Evolutionary conservation across 2,888 invertebrate species (phyloP), one percentile per base, ranked within the genome.

Genomic region (Melitaea athalia): DNA sequence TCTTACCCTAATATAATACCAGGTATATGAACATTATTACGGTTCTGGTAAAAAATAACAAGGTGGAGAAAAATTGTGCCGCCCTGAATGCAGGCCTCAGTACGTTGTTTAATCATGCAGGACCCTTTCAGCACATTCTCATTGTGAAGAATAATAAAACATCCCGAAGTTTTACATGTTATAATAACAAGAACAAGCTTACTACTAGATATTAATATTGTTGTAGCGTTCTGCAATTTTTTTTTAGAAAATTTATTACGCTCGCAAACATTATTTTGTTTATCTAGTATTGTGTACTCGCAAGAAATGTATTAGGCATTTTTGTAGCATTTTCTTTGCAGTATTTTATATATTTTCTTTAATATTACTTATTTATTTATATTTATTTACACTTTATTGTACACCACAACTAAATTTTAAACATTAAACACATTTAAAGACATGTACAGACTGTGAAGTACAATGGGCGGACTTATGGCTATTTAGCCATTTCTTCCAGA

Each of bases 1-100:
- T 59, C 61, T 17, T 61, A 12, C 57, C 55, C 67, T 42, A 59
- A 64, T 53, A 53, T 64, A 59, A 55, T 61, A 59, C 67, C 67
- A 53, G 60, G 64, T 64, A 53, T 69, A 57, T 62, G 64, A 68
- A 64, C 64, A 67, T 69, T 72, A 72, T 69, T 69, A 64, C 57
- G 62, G 38, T 52, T 24, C 71, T 67, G 67, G 64, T 72, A 72
- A 72, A 72, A 72, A 72, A 72, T 72, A 72, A 72, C 69, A 72
- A 72, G 71, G 66, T n/a, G 52, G 53, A 53, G 67, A 47, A 24
- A 67, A 63, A 72, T 69, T 69, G 69, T 64, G 67, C 49, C 62
- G 62, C 33, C 38, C 55, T 67, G 64, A 69, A 67, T 67, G 69
- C 59, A 62, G 43, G 64, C 64, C 59, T 67, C 64, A 67, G 69